These are phyloP conservation scores for Hydrozoanthus gracilis DNA, from an alignment of 92 coral and sea anemone genomes.

Conservation along the genomic window DNA sequence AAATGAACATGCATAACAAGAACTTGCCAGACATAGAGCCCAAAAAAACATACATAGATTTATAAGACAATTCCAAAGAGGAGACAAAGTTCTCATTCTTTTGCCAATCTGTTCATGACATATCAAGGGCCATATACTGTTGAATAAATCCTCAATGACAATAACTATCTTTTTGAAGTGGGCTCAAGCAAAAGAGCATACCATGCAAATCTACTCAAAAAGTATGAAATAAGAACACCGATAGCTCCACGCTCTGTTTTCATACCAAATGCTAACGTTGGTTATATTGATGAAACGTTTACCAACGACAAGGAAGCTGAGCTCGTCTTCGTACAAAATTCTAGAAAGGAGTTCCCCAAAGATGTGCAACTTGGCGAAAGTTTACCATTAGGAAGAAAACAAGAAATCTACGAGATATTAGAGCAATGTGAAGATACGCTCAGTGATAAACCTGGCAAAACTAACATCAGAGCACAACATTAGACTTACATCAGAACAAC, in stretches of 20 bases:
- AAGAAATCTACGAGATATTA: background rate
- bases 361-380: background rate
- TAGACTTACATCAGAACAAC: background rate
- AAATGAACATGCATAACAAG: background rate
- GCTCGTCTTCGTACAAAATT: background rate
- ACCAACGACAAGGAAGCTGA: background rate
- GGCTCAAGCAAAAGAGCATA: constrained; percentile 6
- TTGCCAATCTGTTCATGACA: constrained; percentile 18
- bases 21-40: background rate
- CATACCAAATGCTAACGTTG: background rate
- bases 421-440: background rate
- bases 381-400: background rate
- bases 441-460: constrained; percentile 23
- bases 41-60: background rate
- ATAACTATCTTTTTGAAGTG: background rate
- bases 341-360: background rate
- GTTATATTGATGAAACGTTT: background rate
- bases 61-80: background rate
- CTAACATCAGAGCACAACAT: background rate
- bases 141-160: background rate
- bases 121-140: constrained; percentile 30
- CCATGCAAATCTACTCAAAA: constrained; percentile 28
- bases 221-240: constrained; percentile 5
- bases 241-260: background rate
- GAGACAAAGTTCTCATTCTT: constrained; percentile 17